phyloP scores from a whole-genome alignment of 2,888 invertebrate genomes.

The Cheilosia impressa region DNA sequence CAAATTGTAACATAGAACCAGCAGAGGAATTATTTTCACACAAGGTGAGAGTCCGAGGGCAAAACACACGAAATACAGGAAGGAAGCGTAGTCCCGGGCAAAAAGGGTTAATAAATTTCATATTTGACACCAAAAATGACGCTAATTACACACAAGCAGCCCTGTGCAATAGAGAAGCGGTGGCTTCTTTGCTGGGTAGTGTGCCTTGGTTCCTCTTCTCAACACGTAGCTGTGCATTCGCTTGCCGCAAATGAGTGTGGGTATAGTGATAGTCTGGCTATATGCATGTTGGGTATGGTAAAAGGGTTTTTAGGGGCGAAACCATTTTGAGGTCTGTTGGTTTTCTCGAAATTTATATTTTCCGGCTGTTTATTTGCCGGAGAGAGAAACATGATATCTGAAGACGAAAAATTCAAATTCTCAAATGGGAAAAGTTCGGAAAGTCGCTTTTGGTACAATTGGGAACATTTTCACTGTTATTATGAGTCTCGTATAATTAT shows the following conservation, averaged over 20 bases:
- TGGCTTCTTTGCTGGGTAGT: constrained; percentile 21
- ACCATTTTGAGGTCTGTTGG: constrained; percentile 70
- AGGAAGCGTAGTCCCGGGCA: constrained; percentile 50
- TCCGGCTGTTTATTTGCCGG: constrained; percentile 44
- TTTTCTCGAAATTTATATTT: constrained; percentile 68
- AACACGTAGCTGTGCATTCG: background rate
- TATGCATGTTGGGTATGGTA: constrained; percentile 12
- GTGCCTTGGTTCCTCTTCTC: constrained; percentile 6
- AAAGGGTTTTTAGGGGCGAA: constrained; percentile 40
- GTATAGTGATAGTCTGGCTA: background rate
- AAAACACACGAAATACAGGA: constrained; percentile 31
- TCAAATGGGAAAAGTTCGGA: background rate
- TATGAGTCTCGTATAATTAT: constrained; percentile 14
- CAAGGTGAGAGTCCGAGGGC: constrained; percentile 9
- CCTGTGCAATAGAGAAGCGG: constrained; percentile 31
- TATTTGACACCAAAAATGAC: constrained; percentile 68
- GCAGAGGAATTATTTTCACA: constrained; percentile 3
- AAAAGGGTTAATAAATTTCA: constrained; percentile 69
- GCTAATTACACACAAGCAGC: constrained; percentile 53
- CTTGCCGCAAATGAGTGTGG: background rate
- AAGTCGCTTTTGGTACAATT: background rate
- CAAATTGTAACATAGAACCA: constrained; percentile 44
- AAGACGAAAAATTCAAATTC: background rate
- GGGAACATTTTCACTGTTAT: constrained; percentile 9
- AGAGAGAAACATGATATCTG: constrained; percentile 4